Evolutionary conservation across 2,113 vertebrate species (phyloP), one percentile per base, ranked within the genome.

Genomic region (Paralichthys olivaceus): DNA sequence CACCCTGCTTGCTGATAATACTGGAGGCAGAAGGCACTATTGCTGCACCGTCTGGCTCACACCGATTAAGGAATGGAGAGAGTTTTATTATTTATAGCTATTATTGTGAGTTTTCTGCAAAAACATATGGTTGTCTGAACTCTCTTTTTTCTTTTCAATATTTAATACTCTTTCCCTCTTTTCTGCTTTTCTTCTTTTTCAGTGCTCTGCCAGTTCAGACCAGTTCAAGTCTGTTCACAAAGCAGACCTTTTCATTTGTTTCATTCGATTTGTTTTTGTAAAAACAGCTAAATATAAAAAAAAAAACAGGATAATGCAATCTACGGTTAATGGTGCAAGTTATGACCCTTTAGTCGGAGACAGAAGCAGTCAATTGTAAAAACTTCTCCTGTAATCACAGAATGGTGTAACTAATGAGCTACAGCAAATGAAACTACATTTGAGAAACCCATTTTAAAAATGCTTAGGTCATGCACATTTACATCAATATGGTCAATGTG

Each of bases 1-100:
- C 82, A 32, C 77, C 45, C 75, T 45, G 75, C 55, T 75, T 67
- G 80, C 75, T 77, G 87, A 88, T 90, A 88, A 84, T 53, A 69
- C 85, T 72, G 70, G 69, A 84, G 87, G 85, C 85, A 82, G 77
- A 84, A 87, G 73, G 73, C 79, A 26, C 75, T 73, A 80, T 82
- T 29, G 3, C 59, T 71, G 56, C 66, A 55, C 77, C 59, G 54
- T 80, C 77, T 92, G 90, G 69, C 75, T 90, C 74, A 40, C 69
- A 49, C 32, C 72, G 86, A 91, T 90, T 82, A 91, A 86, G 65
- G 47, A 65, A 74, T 23, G 32, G 40, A 32, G 37, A 77, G 77
- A 26, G 12, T 32, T 32, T 20, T 57, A 57, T 28, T 59, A 59
- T 61, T 22, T 37, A 61, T 37, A 5, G 49, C 51, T 22, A 45